phyloP scores from a whole-genome alignment of 2,797 vertebrate genomes.

The Pantherophis alleghaniensis region DNA sequence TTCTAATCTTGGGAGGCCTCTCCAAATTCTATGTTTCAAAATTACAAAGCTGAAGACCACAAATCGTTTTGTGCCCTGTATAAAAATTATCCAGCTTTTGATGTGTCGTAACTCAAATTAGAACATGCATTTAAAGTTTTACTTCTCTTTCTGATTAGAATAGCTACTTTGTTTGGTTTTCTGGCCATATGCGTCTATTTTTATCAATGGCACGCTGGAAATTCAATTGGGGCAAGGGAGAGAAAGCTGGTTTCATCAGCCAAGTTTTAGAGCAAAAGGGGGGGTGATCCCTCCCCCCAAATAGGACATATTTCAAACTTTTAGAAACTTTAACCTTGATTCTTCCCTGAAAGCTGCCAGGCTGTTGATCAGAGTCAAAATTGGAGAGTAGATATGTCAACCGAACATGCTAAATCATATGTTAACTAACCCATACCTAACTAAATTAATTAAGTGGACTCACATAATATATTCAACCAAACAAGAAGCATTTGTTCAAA shows the following conservation, averaged over 20 bases:
- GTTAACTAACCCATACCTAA: not conserved
- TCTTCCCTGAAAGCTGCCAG: not conserved
- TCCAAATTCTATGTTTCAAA: not conserved
- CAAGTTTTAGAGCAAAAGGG: not conserved
- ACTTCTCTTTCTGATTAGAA: constrained; percentile 42
- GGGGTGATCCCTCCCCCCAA: too few relatives aligned
- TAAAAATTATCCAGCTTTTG: not conserved
- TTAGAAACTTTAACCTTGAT: not conserved
- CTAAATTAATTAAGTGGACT: not conserved
- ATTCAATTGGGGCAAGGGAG: not conserved
- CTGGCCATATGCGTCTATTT: not conserved
- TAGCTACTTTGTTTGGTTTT: not conserved
- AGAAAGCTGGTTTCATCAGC: not conserved
- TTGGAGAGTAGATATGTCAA: not conserved
- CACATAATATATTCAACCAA: not conserved
- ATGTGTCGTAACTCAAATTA: not conserved
- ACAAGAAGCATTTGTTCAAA: not conserved
- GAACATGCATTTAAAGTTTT: constrained; percentile 7
- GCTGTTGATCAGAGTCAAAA: not conserved
- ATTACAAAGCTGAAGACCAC: not conserved
- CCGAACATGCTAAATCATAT: not conserved
- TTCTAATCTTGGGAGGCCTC: not conserved
- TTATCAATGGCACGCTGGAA: rapidly evolving
- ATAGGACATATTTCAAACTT: not conserved
- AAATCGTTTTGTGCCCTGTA: not conserved